phyloP scores from a whole-genome alignment of 2,797 vertebrate species.

The Alfaro cultratus region DNA sequence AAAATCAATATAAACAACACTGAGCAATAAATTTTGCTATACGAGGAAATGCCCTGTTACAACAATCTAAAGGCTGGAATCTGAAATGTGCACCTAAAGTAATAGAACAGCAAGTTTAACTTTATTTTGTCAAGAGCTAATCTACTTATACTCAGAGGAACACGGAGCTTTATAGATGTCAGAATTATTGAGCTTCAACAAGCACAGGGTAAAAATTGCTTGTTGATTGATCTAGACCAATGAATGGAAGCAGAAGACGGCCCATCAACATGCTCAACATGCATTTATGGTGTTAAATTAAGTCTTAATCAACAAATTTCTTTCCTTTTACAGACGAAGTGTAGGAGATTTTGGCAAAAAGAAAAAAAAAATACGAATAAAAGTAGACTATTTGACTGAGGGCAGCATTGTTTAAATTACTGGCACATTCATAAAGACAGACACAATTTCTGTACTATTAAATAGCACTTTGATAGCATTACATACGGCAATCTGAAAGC shows the following conservation, averaged over 20 bases:
- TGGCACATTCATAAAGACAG: conserved; percentile 14
- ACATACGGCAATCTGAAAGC: conserved; percentile 51
- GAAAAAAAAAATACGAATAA: neutral
- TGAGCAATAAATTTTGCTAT: neutral
- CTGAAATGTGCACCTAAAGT: neutral
- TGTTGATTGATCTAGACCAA: neutral
- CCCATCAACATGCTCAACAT: conserved; percentile 36
- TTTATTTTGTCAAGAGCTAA: neutral
- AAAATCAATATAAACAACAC: conserved; percentile 2
- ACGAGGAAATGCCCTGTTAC: neutral
- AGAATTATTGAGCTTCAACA: neutral
- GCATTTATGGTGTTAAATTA: conserved; percentile 21
- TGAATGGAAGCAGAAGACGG: conserved; percentile 7
- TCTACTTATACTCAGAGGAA: neutral
- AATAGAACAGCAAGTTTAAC: neutral
- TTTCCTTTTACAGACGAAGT: conserved; percentile 10
- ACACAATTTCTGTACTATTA: conserved; percentile 36
- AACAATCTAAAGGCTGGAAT: conserved; percentile 1
- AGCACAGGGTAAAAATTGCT: no score
- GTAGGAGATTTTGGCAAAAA: conserved; percentile 47
- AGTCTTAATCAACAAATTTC: conserved; percentile 1
- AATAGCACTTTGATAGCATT: conserved; percentile 49
- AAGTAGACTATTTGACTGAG: conserved; percentile 17
- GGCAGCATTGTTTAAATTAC: conserved; percentile 21
- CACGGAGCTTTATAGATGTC: neutral